Percentiles rank a stretch among this genome's conserved stretches.
Conservation (phyloP, 92 coral and sea anemone species). For the Galaxea fascicularis region DNA sequence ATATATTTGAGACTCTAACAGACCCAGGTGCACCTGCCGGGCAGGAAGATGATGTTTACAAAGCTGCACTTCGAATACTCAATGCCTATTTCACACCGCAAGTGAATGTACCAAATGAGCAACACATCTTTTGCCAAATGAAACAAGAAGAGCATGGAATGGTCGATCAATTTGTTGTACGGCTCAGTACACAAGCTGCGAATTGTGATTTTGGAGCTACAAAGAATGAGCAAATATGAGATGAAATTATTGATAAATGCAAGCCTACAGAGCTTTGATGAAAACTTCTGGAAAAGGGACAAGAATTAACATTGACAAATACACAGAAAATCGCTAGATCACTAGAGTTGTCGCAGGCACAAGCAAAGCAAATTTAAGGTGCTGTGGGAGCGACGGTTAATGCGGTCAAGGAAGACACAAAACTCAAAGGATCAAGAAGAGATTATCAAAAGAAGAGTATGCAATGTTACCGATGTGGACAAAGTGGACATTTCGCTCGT, state of each 20-base stretch:
- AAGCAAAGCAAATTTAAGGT: constrained; percentile 32
- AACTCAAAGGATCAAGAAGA: neutral
- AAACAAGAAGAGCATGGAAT: constrained; percentile 17
- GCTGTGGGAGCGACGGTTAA: neutral
- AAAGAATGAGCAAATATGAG: too few relatives aligned
- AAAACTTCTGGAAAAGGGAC: constrained; percentile 38
- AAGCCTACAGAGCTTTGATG: constrained; percentile 3
- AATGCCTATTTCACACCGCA: constrained; percentile 7
- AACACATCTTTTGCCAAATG: constrained; percentile 29
- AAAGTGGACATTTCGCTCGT: constrained; percentile 34
- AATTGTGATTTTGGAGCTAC: neutral
- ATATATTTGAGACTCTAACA: too few relatives aligned
- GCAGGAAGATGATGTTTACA: neutral
- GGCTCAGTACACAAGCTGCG: too few relatives aligned
- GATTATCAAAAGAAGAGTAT: constrained; percentile 22
- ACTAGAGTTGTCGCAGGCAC: constrained; percentile 25
- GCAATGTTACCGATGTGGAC: constrained; percentile 48
- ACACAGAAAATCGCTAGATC: constrained; percentile 41
- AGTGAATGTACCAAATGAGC: constrained; percentile 24
- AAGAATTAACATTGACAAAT: constrained; percentile 25
- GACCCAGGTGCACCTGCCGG: too few relatives aligned
- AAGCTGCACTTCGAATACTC: neutral
- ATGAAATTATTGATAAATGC: too few relatives aligned
- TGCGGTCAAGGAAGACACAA: neutral
- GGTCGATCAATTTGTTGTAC: constrained; percentile 44